These are phyloP conservation scores for Horisme vitalbata DNA, from an alignment of 2,888 invertebrate species.

Conservation along the genomic window DNA sequence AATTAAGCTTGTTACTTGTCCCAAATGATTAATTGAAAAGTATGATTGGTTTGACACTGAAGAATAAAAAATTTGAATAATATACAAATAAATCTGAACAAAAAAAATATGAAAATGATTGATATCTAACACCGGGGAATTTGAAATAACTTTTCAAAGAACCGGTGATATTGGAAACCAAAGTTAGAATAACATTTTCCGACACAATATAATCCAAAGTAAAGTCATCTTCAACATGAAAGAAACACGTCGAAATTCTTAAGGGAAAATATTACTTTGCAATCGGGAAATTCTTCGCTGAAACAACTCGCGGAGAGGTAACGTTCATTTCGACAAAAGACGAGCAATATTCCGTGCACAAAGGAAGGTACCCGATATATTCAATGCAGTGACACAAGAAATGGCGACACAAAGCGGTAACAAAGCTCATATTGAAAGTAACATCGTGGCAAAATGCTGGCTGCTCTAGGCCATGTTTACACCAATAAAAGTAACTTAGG, in stretches of 20 bases:
- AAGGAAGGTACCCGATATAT: conserved; percentile 81
- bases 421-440: conserved; percentile 80
- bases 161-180: conserved; percentile 54
- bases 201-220: conserved; percentile 73
- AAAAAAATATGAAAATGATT: conserved; percentile 37
- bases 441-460: conserved; percentile 44
- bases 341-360: conserved; percentile 81
- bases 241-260: conserved; percentile 81
- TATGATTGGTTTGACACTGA: too few relatives aligned
- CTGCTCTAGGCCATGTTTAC: conserved; percentile 1
- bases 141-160: conserved; percentile 43
- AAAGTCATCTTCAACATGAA: conserved; percentile 79
- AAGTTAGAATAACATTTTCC: conserved; percentile 63
- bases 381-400: conserved; percentile 83
- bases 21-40: too few relatives aligned
- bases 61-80: too few relatives aligned
- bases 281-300: conserved; percentile 79
- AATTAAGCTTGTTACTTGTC: too few relatives aligned
- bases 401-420: conserved; percentile 77
- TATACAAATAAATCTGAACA: conserved; percentile 18
- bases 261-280: conserved; percentile 82
- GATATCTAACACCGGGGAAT: conserved; percentile 37
- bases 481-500: conserved; percentile 1
- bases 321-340: conserved; percentile 81
- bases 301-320: conserved; percentile 80